Evolutionary conservation across 2,888 invertebrate species (phyloP).

Genomic region (Ypsolopha sequella): DNA sequence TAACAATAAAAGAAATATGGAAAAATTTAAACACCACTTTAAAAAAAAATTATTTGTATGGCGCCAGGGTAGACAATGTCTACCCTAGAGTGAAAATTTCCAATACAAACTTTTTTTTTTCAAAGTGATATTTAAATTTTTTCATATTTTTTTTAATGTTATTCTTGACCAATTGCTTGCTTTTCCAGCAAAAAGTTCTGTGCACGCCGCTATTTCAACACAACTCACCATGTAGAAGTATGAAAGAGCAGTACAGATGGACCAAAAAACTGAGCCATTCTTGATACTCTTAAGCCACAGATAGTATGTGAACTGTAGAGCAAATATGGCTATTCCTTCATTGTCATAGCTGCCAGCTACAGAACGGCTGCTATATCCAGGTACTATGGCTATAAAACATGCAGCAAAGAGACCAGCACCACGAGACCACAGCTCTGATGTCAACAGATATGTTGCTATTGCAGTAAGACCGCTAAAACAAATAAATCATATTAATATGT

Average conservation of each 20-base stretch:
- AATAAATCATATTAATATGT: background rate
- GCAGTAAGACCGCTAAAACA: conserved; percentile 91
- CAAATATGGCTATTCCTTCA: conserved; percentile 99
- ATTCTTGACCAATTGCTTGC: too few relatives aligned
- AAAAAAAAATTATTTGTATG: too few relatives aligned
- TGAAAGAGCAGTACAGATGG: conserved; percentile 91
- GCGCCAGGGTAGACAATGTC: too few relatives aligned
- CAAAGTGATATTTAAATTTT: too few relatives aligned
- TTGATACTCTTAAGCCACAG: conserved; percentile 98
- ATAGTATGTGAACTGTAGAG: conserved; percentile 97
- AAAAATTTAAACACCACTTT: too few relatives aligned
- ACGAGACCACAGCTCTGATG: conserved; percentile 96
- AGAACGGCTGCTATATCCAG: conserved; percentile 98
- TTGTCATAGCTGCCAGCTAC: conserved; percentile 99
- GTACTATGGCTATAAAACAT: conserved; percentile 98
- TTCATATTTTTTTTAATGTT: too few relatives aligned
- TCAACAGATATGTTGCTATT: conserved; percentile 96
- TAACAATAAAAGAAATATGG: too few relatives aligned
- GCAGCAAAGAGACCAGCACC: conserved; percentile 98
- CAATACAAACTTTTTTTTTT: too few relatives aligned
- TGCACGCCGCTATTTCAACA: too few relatives aligned
- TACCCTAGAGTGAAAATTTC: too few relatives aligned
- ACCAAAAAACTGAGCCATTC: conserved; percentile 98
- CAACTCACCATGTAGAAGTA: conserved; percentile 98
- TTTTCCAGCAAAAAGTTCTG: too few relatives aligned